phyloP scores from a whole-genome alignment of 2,797 vertebrate genomes.

The Mareca strepera region DNA sequence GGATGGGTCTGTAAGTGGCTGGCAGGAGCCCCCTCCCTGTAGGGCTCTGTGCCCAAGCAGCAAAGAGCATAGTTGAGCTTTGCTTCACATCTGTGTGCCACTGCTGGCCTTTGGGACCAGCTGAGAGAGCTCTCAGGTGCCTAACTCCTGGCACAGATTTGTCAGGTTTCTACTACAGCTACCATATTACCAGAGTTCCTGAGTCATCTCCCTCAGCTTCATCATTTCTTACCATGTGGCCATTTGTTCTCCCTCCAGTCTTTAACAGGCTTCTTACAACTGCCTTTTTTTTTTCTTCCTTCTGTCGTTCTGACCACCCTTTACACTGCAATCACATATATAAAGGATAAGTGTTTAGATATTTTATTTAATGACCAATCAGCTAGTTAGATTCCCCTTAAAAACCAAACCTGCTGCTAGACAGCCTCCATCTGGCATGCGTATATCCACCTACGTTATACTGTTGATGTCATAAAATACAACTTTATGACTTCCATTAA shows the following conservation, averaged over 20 bases:
- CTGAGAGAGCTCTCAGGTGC: background rate
- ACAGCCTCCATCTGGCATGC: background rate
- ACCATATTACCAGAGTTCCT: background rate
- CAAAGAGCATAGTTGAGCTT: background rate
- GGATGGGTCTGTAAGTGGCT: background rate
- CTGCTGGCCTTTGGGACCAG: background rate
- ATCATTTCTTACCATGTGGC: background rate
- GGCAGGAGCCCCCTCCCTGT: background rate
- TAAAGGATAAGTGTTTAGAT: background rate
- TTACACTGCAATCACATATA: background rate
- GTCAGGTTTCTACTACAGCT: background rate
- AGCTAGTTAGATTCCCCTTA: background rate
- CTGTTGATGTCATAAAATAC: constrained; percentile 7
- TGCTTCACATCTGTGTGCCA: background rate
- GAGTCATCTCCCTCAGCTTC: constrained; percentile 16
- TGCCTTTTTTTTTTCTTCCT: background rate
- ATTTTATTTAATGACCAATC: background rate
- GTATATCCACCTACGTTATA: background rate
- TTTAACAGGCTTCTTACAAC: background rate
- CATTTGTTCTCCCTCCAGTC: background rate
- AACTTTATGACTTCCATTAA: constrained; percentile 1
- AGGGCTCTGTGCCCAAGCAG: background rate
- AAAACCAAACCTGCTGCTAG: background rate
- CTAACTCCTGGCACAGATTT: background rate
- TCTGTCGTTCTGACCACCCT: background rate